These are phyloP conservation scores for Sinocyclocheilus grahami DNA, from an alignment of 2,113 vertebrate species.

Conservation along the genomic window DNA sequence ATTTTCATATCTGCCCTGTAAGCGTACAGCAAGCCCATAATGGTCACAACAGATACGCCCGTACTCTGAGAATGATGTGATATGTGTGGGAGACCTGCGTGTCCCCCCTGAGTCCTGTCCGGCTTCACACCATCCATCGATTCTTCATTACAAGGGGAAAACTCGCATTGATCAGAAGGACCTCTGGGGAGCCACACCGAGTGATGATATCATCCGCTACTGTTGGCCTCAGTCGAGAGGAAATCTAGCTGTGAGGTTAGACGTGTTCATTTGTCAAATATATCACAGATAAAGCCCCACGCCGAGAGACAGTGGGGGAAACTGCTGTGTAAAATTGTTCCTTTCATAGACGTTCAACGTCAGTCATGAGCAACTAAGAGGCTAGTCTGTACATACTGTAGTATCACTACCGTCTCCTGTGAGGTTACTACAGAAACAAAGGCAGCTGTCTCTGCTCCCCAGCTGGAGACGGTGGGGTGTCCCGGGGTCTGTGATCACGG, in stretches of 20 bases:
- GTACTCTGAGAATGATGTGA: conserved; percentile 29
- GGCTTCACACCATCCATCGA: conserved; percentile 53
- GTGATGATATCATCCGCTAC: conserved; percentile 49
- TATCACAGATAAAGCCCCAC: conserved; percentile 8
- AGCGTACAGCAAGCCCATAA: conserved; percentile 5
- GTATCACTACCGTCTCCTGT: conserved; percentile 43
- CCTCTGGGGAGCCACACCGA: conserved; percentile 54
- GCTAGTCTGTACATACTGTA: background rate
- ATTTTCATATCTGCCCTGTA: background rate
- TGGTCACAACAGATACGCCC: conserved; percentile 35
- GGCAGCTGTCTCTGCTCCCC: conserved; percentile 67
- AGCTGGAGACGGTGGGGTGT: conserved; percentile 55
- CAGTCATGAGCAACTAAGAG: background rate
- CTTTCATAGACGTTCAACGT: background rate
- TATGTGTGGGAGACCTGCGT: conserved; percentile 30
- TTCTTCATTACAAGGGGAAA: conserved; percentile 62
- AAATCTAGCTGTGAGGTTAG: conserved; percentile 12
- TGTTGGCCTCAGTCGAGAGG: conserved; percentile 28
- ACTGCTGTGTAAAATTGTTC: background rate
- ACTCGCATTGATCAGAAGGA: conserved; percentile 66
- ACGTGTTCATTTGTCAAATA: conserved; percentile 33
- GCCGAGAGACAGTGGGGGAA: background rate
- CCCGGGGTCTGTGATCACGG: conserved; percentile 54
- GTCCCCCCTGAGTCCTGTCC: conserved; percentile 49
- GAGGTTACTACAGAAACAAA: conserved; percentile 64